Evolutionary conservation across 1,140 invertebrate species (phyloP), one percentile per base, ranked within the genome.

Genomic region (Calliphora vicina): DNA sequence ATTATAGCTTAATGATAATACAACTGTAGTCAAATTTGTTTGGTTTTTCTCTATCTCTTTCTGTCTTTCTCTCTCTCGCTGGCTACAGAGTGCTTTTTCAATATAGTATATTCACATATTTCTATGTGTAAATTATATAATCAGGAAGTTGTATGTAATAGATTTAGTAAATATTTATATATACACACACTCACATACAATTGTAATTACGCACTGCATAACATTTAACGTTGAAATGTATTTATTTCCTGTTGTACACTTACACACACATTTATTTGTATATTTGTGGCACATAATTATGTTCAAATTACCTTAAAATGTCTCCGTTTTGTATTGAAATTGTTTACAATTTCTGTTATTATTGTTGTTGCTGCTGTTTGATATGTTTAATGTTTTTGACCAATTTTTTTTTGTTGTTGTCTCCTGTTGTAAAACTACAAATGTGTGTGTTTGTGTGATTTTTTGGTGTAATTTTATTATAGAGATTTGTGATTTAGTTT

Each of bases 21-120:
- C 35, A 42, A 76, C 27, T 76, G 29, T 76, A 76, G 73, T 76
- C n/a, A 25, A 67, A 67, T 67, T 67, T 23, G n/a, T 67, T 67
- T 8, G 61, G n/a, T 67, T 23, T 67, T 23, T 23, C 20, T 67
- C 20, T 67, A 6, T 67, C n/a, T 23, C 23, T 23, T 6, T 67
- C 61, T 61, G n/a, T n/a, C n/a, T n/a, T n/a, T n/a, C 50, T 57
- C 50, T 15, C 12, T 57, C 12, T n/a, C 15, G 6, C 50, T n/a
- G 5, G 2, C 15, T n/a, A n/a, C n/a, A n/a, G n/a, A n/a, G n/a
- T n/a, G n/a, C n/a, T n/a, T n/a, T n/a, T n/a, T n/a, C n/a, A n/a
- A n/a, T n/a, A n/a, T n/a, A n/a, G n/a, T 57, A 35, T 35, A 35
- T 2, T 8, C 5, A 35, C 5, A 8, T 35, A 35, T 35, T 35